phyloP scores from a whole-genome alignment of 2,113 vertebrate genomes.

The Hippopotamus amphibius region DNA sequence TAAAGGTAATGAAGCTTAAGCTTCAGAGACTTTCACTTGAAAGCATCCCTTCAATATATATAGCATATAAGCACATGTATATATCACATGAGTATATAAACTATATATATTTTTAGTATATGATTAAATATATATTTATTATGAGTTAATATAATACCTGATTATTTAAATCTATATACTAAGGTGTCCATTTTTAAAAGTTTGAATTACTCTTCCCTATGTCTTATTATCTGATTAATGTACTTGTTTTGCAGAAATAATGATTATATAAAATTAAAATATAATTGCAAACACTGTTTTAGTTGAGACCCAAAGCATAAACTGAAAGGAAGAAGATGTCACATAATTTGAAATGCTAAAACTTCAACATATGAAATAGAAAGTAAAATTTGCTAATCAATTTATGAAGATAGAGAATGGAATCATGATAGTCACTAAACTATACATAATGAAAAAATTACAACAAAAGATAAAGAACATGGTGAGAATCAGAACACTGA shows the following conservation, averaged over 20 bases:
- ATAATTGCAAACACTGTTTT: background rate
- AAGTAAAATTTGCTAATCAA: background rate
- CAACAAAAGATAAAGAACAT: background rate
- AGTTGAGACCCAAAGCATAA: background rate
- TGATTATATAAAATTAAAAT: background rate
- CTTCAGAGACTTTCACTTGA: background rate
- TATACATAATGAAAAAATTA: background rate
- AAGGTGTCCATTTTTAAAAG: background rate
- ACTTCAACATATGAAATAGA: background rate
- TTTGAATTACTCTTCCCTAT: background rate
- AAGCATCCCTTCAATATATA: background rate
- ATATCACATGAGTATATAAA: background rate
- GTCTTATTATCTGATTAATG: background rate
- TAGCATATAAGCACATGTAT: background rate
- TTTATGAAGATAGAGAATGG: background rate
- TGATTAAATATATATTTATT: background rate
- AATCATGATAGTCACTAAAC: background rate
- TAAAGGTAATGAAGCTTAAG: background rate
- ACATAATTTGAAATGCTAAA: background rate
- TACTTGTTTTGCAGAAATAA: background rate
- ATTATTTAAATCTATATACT: background rate
- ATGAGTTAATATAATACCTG: background rate
- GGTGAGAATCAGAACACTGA: background rate
- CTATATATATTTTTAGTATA: background rate
- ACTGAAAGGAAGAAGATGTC: background rate